Conservation (phyloP, 2,888 invertebrate genomes). For the Trachelus troglodyta region DNA sequence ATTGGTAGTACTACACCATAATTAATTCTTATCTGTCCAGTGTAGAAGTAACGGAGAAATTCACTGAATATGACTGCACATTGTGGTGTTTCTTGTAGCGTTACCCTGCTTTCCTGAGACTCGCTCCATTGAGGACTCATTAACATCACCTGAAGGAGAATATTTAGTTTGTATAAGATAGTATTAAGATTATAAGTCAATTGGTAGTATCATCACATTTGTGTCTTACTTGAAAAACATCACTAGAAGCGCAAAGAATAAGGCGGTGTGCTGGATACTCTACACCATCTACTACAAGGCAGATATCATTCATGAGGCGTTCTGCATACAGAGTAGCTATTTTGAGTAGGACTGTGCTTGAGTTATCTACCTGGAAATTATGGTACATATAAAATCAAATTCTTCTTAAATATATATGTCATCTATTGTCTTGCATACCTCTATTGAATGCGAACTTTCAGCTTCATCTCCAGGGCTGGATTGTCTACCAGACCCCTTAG, state of each 20-base stretch:
- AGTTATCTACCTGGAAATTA: slow-evolving; percentile 82
- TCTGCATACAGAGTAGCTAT: slow-evolving; percentile 87
- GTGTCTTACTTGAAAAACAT: slow-evolving; percentile 86
- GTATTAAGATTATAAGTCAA: background rate
- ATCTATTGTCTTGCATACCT: slow-evolving; percentile 33
- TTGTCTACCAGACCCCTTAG: slow-evolving; percentile 25
- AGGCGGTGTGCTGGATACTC: slow-evolving; percentile 90
- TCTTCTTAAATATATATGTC: background rate
- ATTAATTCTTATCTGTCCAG: slow-evolving; percentile 88
- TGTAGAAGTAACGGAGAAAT: slow-evolving; percentile 91
- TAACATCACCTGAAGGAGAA: slow-evolving; percentile 80
- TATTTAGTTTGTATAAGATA: background rate
- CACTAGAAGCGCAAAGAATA: slow-evolving; percentile 92
- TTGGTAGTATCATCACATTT: slow-evolving; percentile 16
- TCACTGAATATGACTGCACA: slow-evolving; percentile 88
- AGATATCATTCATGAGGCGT: slow-evolving; percentile 90
- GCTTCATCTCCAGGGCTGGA: slow-evolving; percentile 30
- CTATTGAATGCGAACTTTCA: slow-evolving; percentile 47
- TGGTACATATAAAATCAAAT: background rate
- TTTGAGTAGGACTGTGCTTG: slow-evolving; percentile 82
- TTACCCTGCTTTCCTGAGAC: slow-evolving; percentile 85
- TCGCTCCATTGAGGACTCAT: slow-evolving; percentile 95
- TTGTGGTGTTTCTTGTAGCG: slow-evolving; percentile 86
- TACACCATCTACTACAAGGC: slow-evolving; percentile 83
- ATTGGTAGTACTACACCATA: slow-evolving; percentile 88